phyloP scores from a whole-genome alignment of 2,113 vertebrate species.

The Corydoras maculifer region DNA sequence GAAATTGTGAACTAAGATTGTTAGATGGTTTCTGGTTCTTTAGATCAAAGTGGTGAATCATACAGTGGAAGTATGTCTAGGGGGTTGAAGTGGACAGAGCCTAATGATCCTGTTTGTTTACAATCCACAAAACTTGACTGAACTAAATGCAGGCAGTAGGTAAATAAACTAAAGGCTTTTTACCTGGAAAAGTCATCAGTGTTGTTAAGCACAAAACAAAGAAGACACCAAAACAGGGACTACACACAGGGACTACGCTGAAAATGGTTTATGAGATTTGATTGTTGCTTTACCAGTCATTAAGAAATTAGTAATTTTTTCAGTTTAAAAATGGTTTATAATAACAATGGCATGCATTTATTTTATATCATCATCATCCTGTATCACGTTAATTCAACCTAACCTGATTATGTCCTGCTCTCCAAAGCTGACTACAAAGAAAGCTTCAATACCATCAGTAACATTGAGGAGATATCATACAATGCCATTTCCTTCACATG shows the following conservation, averaged over 20 bases:
- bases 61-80: conserved; percentile 1
- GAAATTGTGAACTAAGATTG: neutral
- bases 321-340: too few species aligned
- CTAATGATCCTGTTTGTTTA: conserved; percentile 37
- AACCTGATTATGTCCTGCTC: conserved; percentile 16
- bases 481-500: conserved; percentile 98
- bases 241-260: neutral
- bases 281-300: too few species aligned
- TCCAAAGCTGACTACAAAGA: conserved; percentile 93
- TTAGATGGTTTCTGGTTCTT: conserved; percentile 18
- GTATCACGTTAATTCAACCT: neutral
- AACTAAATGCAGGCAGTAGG: conserved; percentile 23
- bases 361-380: too few species aligned
- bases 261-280: too few species aligned
- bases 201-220: neutral
- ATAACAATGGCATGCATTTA: too few species aligned
- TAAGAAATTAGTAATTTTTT: too few species aligned
- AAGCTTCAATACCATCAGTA: conserved; percentile 97
- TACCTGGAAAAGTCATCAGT: conserved; percentile 17
- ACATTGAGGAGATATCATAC: conserved; percentile 96
- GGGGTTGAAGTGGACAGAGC: conserved; percentile 23
- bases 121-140: conserved; percentile 19
- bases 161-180: conserved; percentile 8
- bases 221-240: conserved; percentile 11
- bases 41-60: conserved; percentile 29